Conservation (phyloP, 1,140 invertebrate genomes). For the Drosophila chauvacae region DNA sequence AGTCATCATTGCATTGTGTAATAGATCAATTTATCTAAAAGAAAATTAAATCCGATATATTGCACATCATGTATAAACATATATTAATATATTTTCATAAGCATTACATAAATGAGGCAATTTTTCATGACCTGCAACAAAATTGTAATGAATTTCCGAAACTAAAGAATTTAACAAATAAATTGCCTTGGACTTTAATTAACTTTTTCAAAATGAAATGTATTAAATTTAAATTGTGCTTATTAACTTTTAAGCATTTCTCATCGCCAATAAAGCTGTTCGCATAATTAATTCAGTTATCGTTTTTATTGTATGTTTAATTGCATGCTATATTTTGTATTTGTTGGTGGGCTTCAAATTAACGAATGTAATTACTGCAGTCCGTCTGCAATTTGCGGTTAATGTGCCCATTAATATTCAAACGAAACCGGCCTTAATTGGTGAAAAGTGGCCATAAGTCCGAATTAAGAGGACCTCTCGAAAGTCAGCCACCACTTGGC, state of each 20-base stretch:
- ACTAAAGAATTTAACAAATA: too few relatives aligned
- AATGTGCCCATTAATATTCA: conserved; percentile 43
- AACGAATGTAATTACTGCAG: conserved; percentile 39
- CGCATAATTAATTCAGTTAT: conserved; percentile 9
- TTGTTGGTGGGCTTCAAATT: conserved; percentile 7
- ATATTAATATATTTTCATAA: too few relatives aligned
- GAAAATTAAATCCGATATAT: too few relatives aligned
- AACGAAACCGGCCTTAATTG: conserved; percentile 37
- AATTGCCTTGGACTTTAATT: background rate
- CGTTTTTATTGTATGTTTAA: background rate
- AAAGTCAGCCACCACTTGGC: conserved; percentile 20
- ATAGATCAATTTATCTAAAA: too few relatives aligned
- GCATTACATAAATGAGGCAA: too few relatives aligned
- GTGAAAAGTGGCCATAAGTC: conserved; percentile 22
- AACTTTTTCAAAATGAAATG: background rate
- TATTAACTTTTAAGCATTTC: background rate
- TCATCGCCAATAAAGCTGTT: background rate
- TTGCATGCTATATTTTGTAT: background rate
- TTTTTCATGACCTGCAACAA: too few relatives aligned
- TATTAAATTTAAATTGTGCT: background rate
- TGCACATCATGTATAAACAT: too few relatives aligned
- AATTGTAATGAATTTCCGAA: too few relatives aligned
- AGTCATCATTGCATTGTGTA: too few relatives aligned
- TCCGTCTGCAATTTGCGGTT: conserved; percentile 37
- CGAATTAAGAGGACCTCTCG: conserved; percentile 15